Conservation (phyloP, 2,797 vertebrate genomes). For the Rallus crepitans region DNA sequence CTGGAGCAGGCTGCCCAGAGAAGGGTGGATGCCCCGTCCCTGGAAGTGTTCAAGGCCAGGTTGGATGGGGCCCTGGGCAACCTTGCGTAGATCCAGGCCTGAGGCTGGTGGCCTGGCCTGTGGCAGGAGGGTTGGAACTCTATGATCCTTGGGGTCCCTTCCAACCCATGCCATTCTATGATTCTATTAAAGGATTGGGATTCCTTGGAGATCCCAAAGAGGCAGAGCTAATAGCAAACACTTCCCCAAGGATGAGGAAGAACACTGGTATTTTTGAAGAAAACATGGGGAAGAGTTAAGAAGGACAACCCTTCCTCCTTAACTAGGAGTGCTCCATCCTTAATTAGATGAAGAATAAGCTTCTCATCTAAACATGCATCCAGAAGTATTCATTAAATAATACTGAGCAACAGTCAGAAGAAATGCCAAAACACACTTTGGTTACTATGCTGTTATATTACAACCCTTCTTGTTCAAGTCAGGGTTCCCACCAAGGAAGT, state of each 20-base stretch:
- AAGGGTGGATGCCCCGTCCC: too few species aligned
- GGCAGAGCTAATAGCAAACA: neutral
- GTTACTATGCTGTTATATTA: neutral
- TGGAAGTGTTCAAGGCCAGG: too few species aligned
- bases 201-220: neutral
- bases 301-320: neutral
- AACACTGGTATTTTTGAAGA: neutral
- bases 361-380: neutral
- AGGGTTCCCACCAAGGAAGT: neutral
- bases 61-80: too few species aligned
- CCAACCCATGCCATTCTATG: too few species aligned
- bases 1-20: too few species aligned
- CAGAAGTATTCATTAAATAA: neutral
- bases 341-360: neutral
- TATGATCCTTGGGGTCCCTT: too few species aligned
- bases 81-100: too few species aligned
- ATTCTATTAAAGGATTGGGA: neutral
- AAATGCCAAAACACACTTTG: neutral
- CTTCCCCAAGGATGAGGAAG: accelerated
- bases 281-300: neutral
- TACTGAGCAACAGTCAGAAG: neutral
- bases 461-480: neutral
- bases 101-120: too few species aligned
- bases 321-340: too few species aligned
- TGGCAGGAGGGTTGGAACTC: too few species aligned